Percentiles rank a stretch among this genome's conserved stretches.
These are phyloP conservation scores for Piscicola geometra DNA, from an alignment of 2,888 invertebrate genomes.

Conservation along the genomic window DNA sequence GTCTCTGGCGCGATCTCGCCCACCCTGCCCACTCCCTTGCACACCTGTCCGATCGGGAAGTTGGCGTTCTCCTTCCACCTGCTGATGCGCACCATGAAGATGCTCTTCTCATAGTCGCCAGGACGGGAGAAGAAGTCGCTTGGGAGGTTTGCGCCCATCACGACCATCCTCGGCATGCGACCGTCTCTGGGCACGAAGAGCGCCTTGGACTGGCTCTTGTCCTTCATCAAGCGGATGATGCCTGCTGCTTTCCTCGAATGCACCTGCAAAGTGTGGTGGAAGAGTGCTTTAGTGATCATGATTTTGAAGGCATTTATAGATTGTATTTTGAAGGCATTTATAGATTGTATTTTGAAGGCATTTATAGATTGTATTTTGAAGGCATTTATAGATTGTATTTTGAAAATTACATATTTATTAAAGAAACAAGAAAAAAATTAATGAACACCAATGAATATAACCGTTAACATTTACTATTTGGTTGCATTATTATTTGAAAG, in stretches of 20 bases:
- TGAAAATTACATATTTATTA: too few species aligned
- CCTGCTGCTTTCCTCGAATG: conserved; percentile 63
- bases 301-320: too few species aligned
- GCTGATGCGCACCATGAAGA: conserved; percentile 70
- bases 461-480: too few species aligned
- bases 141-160: conserved; percentile 67
- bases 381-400: too few species aligned
- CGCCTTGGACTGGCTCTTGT: conserved; percentile 64
- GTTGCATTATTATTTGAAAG: too few species aligned
- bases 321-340: too few species aligned
- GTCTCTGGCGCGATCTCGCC: conserved; percentile 76
- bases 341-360: too few species aligned
- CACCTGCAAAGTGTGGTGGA: too few species aligned
- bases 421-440: too few species aligned
- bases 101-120: conserved; percentile 57
- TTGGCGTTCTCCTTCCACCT: conserved; percentile 61
- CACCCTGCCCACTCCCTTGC: conserved; percentile 68
- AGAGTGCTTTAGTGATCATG: too few species aligned
- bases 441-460: too few species aligned
- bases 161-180: conserved; percentile 71
- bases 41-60: conserved; percentile 58
- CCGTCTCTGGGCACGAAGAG: conserved; percentile 74
- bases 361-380: too few species aligned
- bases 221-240: conserved; percentile 62
- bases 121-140: conserved; percentile 59